Evolutionary conservation across 2,888 invertebrate genomes (phyloP), one percentile per base, ranked within the genome.

Genomic region (Cremastinae sp.): DNA sequence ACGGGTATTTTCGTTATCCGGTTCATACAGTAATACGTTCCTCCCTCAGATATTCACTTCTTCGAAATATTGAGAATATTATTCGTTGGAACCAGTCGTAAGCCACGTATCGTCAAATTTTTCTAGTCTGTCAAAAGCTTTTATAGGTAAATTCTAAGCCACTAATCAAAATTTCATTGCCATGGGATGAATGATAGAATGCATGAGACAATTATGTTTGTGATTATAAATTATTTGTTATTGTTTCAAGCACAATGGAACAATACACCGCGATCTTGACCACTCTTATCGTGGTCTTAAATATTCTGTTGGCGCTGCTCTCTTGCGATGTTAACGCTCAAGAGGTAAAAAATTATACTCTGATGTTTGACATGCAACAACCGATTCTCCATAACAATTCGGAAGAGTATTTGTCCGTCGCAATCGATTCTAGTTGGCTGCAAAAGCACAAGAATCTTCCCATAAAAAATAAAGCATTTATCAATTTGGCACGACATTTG

Each of bases 321-420:
- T 47, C 79, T 35, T 81, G 78, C 78, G 74, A 72, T 51, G 37
- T 80, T 39, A 74, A 68, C 9, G 70, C 70, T 37, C 71, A 75
- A 16, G 14, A 70, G 0, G 59, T 55, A 9, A 79, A 71, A 58
- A 65, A 47, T 47, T 62, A 79, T 43, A 58, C 78, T 14, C 43
- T 75, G n/a, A 22, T 59, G 43, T 68, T 87, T 8, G 81, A 85
- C 71, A 47, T 55, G 8, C 69, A 74, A 28, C 75, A 75, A 10
- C 35, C 78, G 2, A 77, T 83, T 8, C 37, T 84, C 16, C 78
- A 84, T 22, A 74, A 22, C 22, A 81, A 91, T 55, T 91, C 92
- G 0, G 90, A 91, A 16, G 89, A 90, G 78, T 93, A 92, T 83
- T 86, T 93, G 10, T 93, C 93, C 65, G 86, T 93, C 65, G 93